Conservation (phyloP, 2,888 invertebrate genomes). For the Ceramica pisi region DNA sequence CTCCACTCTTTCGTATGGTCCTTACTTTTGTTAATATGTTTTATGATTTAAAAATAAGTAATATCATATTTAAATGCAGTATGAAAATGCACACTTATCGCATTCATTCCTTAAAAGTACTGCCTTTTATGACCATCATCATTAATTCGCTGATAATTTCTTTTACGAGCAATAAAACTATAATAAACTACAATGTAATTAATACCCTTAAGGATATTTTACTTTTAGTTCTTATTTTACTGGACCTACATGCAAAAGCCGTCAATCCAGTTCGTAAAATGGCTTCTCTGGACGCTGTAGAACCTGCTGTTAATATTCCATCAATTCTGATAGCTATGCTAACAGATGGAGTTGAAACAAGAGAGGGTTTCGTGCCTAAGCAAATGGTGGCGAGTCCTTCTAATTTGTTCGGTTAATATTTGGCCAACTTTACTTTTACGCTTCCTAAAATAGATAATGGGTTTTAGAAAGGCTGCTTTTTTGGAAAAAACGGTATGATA, state of each 20-base stretch:
- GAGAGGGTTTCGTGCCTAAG: constrained; percentile 57
- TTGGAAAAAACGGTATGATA: constrained; percentile 10
- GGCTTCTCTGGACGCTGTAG: constrained; percentile 37
- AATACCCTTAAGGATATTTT: constrained; percentile 45
- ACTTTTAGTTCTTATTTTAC: constrained; percentile 55
- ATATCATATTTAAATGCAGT: not conserved
- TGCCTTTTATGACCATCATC: constrained; percentile 14
- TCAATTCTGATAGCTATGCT: constrained; percentile 57
- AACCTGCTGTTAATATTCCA: constrained; percentile 52
- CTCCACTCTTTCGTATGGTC: not conserved
- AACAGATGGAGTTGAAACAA: constrained; percentile 63
- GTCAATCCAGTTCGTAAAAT: constrained; percentile 61
- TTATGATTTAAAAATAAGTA: not conserved
- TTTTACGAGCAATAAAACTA: constrained; percentile 52
- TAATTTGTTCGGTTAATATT: constrained; percentile 82
- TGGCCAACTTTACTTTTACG: constrained; percentile 72
- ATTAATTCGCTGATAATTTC: constrained; percentile 40
- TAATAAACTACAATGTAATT: constrained; percentile 53
- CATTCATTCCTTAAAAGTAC: constrained; percentile 11
- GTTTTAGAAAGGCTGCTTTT: constrained; percentile 53
- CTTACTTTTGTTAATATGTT: not conserved
- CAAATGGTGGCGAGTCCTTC: constrained; percentile 66
- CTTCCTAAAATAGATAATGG: constrained; percentile 65
- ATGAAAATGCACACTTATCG: constrained; percentile 11
- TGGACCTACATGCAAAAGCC: constrained; percentile 47